phyloP scores from a whole-genome alignment of 37 sponge, comb jelly and placozoan species.

The Dysidea cf. avara region DNA sequence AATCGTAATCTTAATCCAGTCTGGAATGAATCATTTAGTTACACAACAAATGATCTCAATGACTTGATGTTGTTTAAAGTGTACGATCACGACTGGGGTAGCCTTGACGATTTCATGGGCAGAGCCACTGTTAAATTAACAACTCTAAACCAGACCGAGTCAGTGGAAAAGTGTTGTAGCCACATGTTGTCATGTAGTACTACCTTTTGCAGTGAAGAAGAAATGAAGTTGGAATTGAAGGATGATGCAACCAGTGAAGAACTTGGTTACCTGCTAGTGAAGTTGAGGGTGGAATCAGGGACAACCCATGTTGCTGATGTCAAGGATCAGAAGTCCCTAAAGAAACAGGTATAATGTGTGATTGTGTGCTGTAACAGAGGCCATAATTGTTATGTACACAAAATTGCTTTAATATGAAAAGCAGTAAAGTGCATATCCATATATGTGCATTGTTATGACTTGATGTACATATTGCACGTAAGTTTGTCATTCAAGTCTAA shows the following conservation, averaged over 20 bases:
- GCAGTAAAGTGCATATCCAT: too few species aligned
- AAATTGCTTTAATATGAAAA: too few species aligned
- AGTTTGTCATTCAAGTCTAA: too few species aligned
- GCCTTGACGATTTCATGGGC: conserved; percentile 85
- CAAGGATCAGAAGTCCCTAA: neutral
- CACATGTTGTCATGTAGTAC: neutral
- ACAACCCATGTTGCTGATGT: neutral
- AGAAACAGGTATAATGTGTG: neutral
- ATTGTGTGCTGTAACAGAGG: too few species aligned
- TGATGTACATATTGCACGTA: too few species aligned
- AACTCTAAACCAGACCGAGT: conserved; percentile 15
- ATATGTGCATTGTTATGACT: too few species aligned
- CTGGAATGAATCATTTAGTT: conserved; percentile 85
- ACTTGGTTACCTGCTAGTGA: neutral
- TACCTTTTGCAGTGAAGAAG: neutral
- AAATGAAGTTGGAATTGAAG: neutral
- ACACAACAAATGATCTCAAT: conserved; percentile 25
- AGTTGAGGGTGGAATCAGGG: neutral
- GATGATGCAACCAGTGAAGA: neutral
- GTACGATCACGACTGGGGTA: conserved; percentile 81
- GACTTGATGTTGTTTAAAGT: conserved; percentile 50
- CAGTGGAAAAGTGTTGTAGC: conserved; percentile 1
- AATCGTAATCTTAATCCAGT: conserved; percentile 80
- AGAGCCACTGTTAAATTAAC: conserved; percentile 40
- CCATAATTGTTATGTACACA: too few species aligned